These are phyloP conservation scores for Calvadosia cruxmelitensis DNA, from an alignment of 30 jellyfish, hydroid and myxozoan species.

Conservation along the genomic window DNA sequence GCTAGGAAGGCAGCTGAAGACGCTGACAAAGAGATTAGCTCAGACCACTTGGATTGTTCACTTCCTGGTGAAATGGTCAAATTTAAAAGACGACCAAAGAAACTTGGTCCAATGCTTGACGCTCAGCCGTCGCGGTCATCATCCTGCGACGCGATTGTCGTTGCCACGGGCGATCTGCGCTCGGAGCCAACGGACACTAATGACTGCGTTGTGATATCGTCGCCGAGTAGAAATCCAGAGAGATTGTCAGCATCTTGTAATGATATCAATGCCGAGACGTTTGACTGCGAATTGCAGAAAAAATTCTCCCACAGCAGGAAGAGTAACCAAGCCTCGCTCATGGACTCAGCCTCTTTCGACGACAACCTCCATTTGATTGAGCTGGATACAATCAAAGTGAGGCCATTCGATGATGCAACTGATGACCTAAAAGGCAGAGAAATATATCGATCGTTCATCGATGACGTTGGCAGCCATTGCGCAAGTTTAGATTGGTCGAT, in stretches of 20 bases:
- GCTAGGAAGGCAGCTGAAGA: no score
- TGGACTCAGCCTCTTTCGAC: neutral
- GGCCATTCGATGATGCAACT: neutral
- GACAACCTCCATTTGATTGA: neutral
- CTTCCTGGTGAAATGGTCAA: neutral
- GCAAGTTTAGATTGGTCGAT: neutral
- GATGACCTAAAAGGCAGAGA: no score
- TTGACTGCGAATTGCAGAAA: neutral
- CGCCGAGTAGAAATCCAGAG: neutral
- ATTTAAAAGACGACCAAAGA: neutral
- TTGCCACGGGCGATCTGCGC: neutral
- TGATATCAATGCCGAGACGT: neutral
- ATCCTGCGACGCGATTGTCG: neutral
- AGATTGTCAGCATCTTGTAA: neutral
- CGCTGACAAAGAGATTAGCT: neutral
- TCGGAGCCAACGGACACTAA: neutral
- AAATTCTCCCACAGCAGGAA: neutral
- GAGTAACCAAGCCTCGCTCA: neutral
- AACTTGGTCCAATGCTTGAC: neutral
- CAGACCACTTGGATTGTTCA: neutral
- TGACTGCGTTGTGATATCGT: neutral
- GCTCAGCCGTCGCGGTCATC: neutral
- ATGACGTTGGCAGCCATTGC: no score
- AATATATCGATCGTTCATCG: no score
- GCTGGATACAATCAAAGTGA: neutral